phyloP scores from a whole-genome alignment of 2,797 vertebrate species.

The Atherinosoma microstoma region DNA sequence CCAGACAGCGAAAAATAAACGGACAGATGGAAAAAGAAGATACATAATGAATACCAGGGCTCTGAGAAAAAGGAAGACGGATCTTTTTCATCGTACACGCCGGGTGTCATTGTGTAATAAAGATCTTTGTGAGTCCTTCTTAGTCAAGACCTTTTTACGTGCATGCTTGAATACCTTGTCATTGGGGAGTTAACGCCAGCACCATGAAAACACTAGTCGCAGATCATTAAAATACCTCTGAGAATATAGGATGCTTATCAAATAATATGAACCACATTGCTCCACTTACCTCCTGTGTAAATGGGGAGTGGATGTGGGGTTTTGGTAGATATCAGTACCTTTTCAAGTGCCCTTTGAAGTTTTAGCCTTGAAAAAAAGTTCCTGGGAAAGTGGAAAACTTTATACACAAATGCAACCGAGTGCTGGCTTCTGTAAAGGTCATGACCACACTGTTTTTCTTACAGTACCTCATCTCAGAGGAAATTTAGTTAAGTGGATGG shows the following conservation, averaged over 20 bases:
- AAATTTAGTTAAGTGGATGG: neutral
- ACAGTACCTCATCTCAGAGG: constrained; percentile 11
- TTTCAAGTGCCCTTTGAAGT: constrained; percentile 84
- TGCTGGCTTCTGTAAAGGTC: constrained; percentile 60
- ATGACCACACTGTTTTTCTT: constrained; percentile 26
- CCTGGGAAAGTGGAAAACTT: constrained; percentile 74
- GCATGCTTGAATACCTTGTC: constrained; percentile 55
- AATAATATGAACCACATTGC: constrained; percentile 91
- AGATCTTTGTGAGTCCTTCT: constrained; percentile 47
- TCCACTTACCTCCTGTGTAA: constrained; percentile 58
- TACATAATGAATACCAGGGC: constrained; percentile 77
- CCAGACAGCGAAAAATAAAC: constrained; percentile 79
- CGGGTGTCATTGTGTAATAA: constrained; percentile 65
- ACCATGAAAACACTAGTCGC: constrained; percentile 82
- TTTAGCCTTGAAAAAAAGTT: constrained; percentile 63
- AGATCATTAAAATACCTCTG: constrained; percentile 86
- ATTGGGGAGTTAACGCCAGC: constrained; percentile 56
- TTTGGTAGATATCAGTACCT: constrained; percentile 80
- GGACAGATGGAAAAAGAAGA: constrained; percentile 70
- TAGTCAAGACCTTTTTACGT: constrained; percentile 43
- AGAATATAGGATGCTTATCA: constrained; percentile 89
- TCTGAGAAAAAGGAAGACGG: constrained; percentile 63
- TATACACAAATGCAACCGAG: constrained; percentile 40
- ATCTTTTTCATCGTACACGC: constrained; percentile 43
- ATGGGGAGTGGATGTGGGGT: constrained; percentile 60